These are phyloP conservation scores for Hucho hucho DNA, from an alignment of 2,113 vertebrate species.

Conservation along the genomic window DNA sequence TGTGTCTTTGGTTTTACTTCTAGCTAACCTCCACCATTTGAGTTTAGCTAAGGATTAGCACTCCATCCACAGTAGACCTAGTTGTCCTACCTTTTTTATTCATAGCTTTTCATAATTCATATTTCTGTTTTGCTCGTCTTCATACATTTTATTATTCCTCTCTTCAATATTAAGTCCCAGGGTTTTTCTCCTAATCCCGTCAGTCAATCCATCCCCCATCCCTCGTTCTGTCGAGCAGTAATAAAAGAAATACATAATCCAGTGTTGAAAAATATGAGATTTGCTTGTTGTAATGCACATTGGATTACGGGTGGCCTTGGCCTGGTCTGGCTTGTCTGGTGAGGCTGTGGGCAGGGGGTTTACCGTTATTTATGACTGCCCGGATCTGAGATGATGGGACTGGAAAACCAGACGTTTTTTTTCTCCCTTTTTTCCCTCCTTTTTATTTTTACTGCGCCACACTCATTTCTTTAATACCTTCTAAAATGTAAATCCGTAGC, in stretches of 20 bases:
- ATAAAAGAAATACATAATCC: slow-evolving; percentile 89
- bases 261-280: slow-evolving; percentile 88
- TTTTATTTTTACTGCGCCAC: slow-evolving; percentile 52
- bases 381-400: slow-evolving; percentile 72
- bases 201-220: slow-evolving; percentile 57
- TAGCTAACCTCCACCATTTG: slow-evolving; percentile 4
- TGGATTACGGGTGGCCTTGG: slow-evolving; percentile 72
- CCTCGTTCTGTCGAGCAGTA: slow-evolving; percentile 70
- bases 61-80: slow-evolving; percentile 40
- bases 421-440: slow-evolving; percentile 24
- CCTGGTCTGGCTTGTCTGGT: slow-evolving; percentile 6
- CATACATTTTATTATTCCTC: slow-evolving; percentile 56
- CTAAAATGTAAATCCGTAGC: slow-evolving; percentile 78
- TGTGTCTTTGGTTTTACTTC: slow-evolving; percentile 13
- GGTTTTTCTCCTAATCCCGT: slow-evolving; percentile 81
- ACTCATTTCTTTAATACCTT: slow-evolving; percentile 83
- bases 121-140: slow-evolving; percentile 53
- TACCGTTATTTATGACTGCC: slow-evolving; percentile 80
- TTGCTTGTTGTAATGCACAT: slow-evolving; percentile 80
- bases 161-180: slow-evolving; percentile 63
- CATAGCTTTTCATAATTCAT: slow-evolving; percentile 49
- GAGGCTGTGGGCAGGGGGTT: slow-evolving; percentile 20
- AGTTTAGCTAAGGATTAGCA: slow-evolving; percentile 61
- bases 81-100: slow-evolving; percentile 57
- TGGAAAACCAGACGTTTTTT: slow-evolving; percentile 60